These are phyloP conservation scores for Natator depressus DNA, from an alignment of 2,113 vertebrate species.

Conservation along the genomic window DNA sequence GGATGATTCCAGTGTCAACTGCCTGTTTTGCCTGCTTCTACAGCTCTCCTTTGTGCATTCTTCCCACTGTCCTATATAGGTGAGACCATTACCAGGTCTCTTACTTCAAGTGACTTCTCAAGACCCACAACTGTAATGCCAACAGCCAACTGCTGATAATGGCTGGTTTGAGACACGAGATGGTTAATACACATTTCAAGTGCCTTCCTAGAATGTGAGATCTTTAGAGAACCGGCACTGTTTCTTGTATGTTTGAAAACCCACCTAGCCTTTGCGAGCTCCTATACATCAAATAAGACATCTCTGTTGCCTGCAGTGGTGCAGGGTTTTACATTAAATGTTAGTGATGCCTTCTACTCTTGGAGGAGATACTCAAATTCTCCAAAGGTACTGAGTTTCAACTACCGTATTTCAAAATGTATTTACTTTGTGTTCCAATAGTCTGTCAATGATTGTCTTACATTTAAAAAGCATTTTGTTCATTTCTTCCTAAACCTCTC, in stretches of 20 bases:
- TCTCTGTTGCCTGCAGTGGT: background rate
- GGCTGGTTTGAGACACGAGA: background rate
- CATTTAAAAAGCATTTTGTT: no score
- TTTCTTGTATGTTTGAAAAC: background rate
- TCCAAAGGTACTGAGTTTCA: background rate
- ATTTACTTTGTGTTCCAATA: no score
- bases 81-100: no score
- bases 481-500: no score
- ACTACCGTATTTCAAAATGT: background rate
- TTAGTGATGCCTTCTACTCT: background rate
- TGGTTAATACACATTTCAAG: background rate
- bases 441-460: no score
- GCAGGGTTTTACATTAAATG: background rate
- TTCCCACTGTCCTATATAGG: no score
- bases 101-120: background rate
- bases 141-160: background rate
- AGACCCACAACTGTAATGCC: background rate
- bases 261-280: background rate
- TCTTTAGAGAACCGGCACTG: background rate
- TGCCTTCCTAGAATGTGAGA: background rate
- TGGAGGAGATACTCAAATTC: background rate
- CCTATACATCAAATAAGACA: background rate
- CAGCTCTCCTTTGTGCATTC: no score
- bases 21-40: no score
- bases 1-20: no score